Conservation (phyloP, 2,888 invertebrate species). For the Harpalus rufipes region DNA sequence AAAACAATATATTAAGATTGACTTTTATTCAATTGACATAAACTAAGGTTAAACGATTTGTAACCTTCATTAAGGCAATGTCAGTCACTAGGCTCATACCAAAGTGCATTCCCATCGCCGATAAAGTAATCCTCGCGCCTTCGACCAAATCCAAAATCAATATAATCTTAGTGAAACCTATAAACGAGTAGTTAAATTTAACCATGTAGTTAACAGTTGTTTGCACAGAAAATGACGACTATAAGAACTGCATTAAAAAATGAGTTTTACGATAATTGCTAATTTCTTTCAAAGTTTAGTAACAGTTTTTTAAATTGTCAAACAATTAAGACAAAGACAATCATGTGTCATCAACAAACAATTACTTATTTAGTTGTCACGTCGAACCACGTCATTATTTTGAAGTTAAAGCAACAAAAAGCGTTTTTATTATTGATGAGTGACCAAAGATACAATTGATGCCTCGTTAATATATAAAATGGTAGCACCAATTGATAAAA, state of each 20-base stretch:
- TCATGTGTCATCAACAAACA: not conserved
- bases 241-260: too few relatives aligned
- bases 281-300: not conserved
- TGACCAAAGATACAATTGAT: not conserved
- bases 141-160: constrained; percentile 20
- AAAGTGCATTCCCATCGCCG: not conserved
- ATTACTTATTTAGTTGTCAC: not conserved
- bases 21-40: constrained; percentile 18
- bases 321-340: not conserved
- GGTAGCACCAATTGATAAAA: not conserved
- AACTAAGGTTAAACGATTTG: constrained; percentile 40
- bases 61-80: constrained; percentile 32
- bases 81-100: constrained; percentile 24
- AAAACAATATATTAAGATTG: constrained; percentile 24
- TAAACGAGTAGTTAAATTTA: constrained; percentile 37
- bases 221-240: too few relatives aligned
- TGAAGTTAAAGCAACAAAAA: not conserved
- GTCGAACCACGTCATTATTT: not conserved
- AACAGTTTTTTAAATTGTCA: not conserved
- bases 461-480: not conserved
- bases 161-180: constrained; percentile 38
- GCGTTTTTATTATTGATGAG: not conserved
- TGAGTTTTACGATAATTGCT: too few relatives aligned
- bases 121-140: not conserved
- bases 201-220: constrained; percentile 3